Percentiles rank a stretch among this genome's conserved stretches.
These are phyloP conservation scores for Dipodomys merriami DNA, from an alignment of 2,113 vertebrate species.

Conservation along the genomic window DNA sequence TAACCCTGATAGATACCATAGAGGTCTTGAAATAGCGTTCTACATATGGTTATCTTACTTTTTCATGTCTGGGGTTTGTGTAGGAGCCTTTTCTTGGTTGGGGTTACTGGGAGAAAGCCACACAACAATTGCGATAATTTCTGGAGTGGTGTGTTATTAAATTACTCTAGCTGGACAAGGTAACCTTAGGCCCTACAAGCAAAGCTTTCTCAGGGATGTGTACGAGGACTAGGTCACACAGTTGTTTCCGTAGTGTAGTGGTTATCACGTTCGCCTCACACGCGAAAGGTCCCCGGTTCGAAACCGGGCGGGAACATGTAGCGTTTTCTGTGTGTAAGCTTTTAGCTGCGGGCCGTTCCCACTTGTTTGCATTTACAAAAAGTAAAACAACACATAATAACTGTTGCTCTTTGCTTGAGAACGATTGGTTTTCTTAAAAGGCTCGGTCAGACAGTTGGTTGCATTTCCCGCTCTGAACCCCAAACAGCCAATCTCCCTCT, in stretches of 20 bases:
- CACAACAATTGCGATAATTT: no score
- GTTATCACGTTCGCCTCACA: constrained; percentile 62
- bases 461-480: neutral
- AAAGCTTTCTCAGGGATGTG: no score
- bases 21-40: neutral
- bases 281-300: constrained; percentile 50
- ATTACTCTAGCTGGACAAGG: no score
- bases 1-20: neutral
- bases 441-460: neutral
- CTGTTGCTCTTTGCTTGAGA: neutral
- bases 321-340: no score
- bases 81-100: no score
- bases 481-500: neutral
- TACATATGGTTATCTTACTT: no score
- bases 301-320: neutral
- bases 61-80: no score
- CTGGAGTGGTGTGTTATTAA: no score
- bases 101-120: no score
- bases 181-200: no score
- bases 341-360: neutral
- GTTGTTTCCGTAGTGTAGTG: constrained; percentile 67
- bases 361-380: no score
- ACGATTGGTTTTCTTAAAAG: neutral
- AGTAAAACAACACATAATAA: neutral
- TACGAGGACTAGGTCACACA: fast-evolving